A percentile compares a stretch with the other conserved stretches of the same genome.
phyloP scores from a whole-genome alignment of 2,888 invertebrate genomes.

The Macaria notata region DNA sequence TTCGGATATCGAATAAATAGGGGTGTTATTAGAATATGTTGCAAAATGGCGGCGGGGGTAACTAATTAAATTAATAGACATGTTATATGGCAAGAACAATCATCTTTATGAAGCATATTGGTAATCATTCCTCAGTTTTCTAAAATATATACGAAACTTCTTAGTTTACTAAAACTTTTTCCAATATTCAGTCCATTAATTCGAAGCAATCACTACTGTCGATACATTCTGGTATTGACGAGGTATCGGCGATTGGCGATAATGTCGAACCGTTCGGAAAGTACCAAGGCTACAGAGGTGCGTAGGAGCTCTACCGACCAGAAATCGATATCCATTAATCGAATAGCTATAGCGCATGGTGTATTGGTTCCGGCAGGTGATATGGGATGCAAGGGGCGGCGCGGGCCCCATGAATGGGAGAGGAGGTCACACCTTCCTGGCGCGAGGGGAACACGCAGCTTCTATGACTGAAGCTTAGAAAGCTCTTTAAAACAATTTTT shows the following conservation, averaged over 20 bases:
- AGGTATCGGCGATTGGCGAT: slow-evolving; percentile 80
- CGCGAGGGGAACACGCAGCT: slow-evolving; percentile 10
- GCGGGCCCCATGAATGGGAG: slow-evolving; percentile 35
- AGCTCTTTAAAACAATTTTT: not conserved
- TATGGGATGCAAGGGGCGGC: slow-evolving; percentile 56
- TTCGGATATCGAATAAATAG: too few species aligned
- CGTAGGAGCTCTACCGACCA: slow-evolving; percentile 66
- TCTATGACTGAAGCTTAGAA: not conserved
- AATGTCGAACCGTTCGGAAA: slow-evolving; percentile 82
- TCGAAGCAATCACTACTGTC: slow-evolving; percentile 25
- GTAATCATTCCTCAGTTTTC: too few species aligned
- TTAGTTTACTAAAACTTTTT: too few species aligned
- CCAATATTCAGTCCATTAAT: too few species aligned
- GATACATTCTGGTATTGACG: slow-evolving; percentile 56
- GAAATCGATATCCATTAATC: slow-evolving; percentile 80
- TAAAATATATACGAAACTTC: too few species aligned
- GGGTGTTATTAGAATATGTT: too few species aligned
- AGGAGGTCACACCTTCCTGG: slow-evolving; percentile 56
- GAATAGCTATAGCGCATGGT: slow-evolving; percentile 64
- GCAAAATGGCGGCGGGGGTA: too few species aligned
- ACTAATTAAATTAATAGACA: too few species aligned
- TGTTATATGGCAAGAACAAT: too few species aligned
- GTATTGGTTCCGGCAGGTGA: slow-evolving; percentile 68
- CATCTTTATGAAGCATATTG: too few species aligned
- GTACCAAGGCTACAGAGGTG: slow-evolving; percentile 72